Base-by-base conservation (phyloP, 2,888 invertebrate species). In the Perizoma affinitatum region DNA sequence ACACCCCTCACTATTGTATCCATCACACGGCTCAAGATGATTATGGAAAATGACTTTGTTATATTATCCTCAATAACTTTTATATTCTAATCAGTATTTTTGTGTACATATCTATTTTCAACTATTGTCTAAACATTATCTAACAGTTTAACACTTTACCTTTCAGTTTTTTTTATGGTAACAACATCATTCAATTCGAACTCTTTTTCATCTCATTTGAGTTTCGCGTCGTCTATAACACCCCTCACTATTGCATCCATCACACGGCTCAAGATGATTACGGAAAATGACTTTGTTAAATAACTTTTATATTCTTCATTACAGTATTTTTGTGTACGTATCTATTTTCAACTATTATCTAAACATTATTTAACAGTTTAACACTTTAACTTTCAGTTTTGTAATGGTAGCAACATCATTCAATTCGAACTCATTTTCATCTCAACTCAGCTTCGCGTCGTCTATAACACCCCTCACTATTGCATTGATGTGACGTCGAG, bases 181-280 rank as follows among this genome's bases (percentile, higher is more conserved):
- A 22, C 22, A 22, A 22, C 22, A 22, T 22, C 1, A 22, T 22
- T 22, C 1, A 22, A 22, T 22, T 22, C 3, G 22, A 22, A 22
- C 22, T 22, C n/a, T n/a, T n/a, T n/a, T n/a, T n/a, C n/a, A n/a
- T n/a, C n/a, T n/a, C n/a, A n/a, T n/a, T n/a, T n/a, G n/a, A n/a
- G n/a, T n/a, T n/a, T n/a, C n/a, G n/a, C n/a, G n/a, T n/a, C n/a
- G n/a, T n/a, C n/a, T n/a, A n/a, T n/a, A n/a, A n/a, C n/a, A n/a
- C n/a, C n/a, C n/a, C 63, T 57, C 54, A 54, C 64, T 56, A 55
- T 70, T 52, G 64, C 66, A 65, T 61, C 56, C 61, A 70, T 68
- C 65, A 68, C 62, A 68, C n/a, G n/a, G n/a, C 62, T 61, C 53
- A 46, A 41, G 57, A 56, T 58, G 61, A 67, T 70, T 63, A 66